These are phyloP conservation scores for Bathynomus jamesi DNA, from an alignment of 1,140 invertebrate species.

Conservation along the genomic window DNA sequence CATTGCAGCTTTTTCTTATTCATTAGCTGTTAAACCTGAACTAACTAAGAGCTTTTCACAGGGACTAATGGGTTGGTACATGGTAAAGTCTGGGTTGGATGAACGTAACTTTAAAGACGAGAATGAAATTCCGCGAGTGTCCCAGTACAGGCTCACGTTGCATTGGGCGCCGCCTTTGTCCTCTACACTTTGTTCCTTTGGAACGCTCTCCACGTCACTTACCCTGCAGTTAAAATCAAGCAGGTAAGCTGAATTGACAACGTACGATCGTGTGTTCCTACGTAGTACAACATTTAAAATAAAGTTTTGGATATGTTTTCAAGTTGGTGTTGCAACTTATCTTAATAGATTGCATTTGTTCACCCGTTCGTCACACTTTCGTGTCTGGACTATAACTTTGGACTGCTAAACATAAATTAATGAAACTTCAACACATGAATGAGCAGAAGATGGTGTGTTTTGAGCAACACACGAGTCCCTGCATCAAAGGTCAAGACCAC, in stretches of 20 bases:
- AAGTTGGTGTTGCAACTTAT: not conserved
- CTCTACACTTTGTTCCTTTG: slow-evolving; percentile 78
- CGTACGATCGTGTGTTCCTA: too few relatives aligned
- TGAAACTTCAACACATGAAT: too few relatives aligned
- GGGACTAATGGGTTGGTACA: slow-evolving; percentile 93
- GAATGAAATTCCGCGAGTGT: slow-evolving; percentile 85
- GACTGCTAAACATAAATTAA: too few relatives aligned
- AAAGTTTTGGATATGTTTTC: not conserved
- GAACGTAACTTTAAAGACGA: slow-evolving; percentile 65
- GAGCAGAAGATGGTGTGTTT: too few relatives aligned
- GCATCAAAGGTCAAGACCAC: too few relatives aligned
- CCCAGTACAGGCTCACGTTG: slow-evolving; percentile 87
- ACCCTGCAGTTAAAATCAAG: slow-evolving; percentile 52
- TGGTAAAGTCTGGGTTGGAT: slow-evolving; percentile 97
- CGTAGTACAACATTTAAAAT: not conserved
- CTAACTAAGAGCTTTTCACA: slow-evolving; percentile 5
- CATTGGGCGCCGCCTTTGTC: slow-evolving; percentile 87
- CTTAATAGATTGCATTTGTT: too few relatives aligned
- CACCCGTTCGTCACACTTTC: too few relatives aligned
- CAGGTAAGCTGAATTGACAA: too few relatives aligned
- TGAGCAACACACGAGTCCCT: too few relatives aligned
- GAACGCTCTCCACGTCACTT: slow-evolving; percentile 59
- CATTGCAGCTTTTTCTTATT: too few relatives aligned
- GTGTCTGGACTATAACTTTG: too few relatives aligned
- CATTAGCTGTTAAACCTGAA: too few relatives aligned